Percentiles rank a stretch among this genome's conserved stretches.
Evolutionary conservation across 2,797 vertebrate species (phyloP).

Genomic region (Tokudaia muenninki): DNA sequence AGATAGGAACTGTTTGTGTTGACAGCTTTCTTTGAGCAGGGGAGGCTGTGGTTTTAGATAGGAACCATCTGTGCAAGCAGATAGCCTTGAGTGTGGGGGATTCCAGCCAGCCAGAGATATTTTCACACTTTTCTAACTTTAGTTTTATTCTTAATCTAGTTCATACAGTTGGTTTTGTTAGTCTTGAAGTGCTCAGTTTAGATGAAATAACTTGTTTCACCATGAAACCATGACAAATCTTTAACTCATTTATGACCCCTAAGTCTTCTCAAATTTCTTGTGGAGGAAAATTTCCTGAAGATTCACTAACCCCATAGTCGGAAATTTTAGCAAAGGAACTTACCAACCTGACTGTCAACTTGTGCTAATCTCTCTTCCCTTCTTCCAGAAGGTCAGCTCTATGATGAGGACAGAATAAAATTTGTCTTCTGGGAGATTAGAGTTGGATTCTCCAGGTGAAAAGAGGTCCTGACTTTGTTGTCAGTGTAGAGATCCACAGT

Average conservation of each 20-base stretch:
- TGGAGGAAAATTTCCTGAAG: background rate
- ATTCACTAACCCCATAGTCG: background rate
- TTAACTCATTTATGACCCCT: background rate
- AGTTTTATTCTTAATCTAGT: background rate
- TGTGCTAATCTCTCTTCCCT: background rate
- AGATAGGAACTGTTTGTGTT: background rate
- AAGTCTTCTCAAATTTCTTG: background rate
- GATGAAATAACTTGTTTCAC: background rate
- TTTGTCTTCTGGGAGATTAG: background rate
- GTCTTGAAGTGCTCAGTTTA: background rate
- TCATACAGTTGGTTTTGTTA: background rate
- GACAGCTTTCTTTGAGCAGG: background rate
- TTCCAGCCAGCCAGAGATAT: background rate
- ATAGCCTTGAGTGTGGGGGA: background rate
- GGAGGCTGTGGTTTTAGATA: background rate
- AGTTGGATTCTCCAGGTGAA: background rate
- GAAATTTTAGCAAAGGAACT: background rate
- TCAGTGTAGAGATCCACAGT: background rate
- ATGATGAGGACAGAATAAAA: background rate
- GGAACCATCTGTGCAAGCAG: background rate
- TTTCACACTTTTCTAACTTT: background rate
- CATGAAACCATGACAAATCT: background rate
- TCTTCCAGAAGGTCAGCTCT: background rate
- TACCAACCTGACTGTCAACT: background rate
- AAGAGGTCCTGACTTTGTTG: background rate